phyloP scores from a whole-genome alignment of 2,888 invertebrate genomes.

The Cyclophora punctaria region DNA sequence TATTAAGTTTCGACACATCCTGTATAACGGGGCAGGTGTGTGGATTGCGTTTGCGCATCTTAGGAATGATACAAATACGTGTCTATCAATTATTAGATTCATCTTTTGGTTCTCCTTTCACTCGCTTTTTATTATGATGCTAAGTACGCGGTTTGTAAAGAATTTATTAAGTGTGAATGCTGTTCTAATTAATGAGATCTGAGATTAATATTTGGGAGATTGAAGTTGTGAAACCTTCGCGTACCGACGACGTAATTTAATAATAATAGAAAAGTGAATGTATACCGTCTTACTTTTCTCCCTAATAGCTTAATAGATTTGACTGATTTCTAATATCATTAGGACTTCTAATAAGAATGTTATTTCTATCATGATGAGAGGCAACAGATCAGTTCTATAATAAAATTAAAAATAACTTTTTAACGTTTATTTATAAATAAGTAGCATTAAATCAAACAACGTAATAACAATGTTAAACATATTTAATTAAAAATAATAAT shows the following conservation, averaged over 20 bases:
- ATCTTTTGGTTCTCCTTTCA: too few species aligned
- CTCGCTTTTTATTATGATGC: too few species aligned
- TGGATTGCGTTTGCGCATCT: constrained; percentile 33
- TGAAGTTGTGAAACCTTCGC: too few species aligned
- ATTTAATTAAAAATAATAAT: constrained; percentile 11
- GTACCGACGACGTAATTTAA: too few species aligned
- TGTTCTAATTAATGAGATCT: too few species aligned
- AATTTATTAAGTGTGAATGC: too few species aligned
- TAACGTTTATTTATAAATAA: too few species aligned
- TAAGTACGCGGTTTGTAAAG: too few species aligned
- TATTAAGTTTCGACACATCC: constrained; percentile 13
- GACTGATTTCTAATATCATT: not conserved
- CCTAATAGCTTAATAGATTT: not conserved
- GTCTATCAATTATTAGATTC: constrained; percentile 32
- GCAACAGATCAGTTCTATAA: not conserved
- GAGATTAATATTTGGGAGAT: too few species aligned
- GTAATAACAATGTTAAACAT: constrained; percentile 2
- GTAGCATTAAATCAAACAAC: not conserved
- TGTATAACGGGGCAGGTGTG: constrained; percentile 25
- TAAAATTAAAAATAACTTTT: too few species aligned
- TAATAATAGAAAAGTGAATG: too few species aligned
- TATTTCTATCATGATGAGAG: not conserved
- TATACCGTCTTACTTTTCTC: not conserved
- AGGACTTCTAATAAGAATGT: not conserved
- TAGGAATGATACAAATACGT: constrained; percentile 58